A percentile compares a stretch with the other conserved stretches of the same genome.
Evolutionary conservation across 2,797 vertebrate genomes (phyloP).

Genomic region (Pangasius mekongensis): DNA sequence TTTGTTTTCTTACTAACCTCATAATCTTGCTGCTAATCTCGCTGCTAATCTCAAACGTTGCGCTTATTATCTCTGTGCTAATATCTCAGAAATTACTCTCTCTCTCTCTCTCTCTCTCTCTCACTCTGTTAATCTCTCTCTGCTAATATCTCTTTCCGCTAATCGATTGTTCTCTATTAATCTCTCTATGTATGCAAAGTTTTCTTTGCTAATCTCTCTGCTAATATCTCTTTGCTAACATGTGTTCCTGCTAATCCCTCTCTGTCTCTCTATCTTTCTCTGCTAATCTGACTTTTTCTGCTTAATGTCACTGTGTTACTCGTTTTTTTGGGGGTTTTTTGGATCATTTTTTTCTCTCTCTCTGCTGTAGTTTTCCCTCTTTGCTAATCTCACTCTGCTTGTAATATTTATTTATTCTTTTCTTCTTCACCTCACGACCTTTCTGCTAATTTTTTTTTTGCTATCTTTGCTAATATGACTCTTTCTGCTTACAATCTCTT

Average conservation of each 20-base stretch:
- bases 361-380: neutral
- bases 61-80: neutral
- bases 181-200: neutral
- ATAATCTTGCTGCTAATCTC: neutral
- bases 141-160: neutral
- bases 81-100: neutral
- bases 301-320: neutral
- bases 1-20: neutral
- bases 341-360: neutral
- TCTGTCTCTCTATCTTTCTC: neutral
- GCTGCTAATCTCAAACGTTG: neutral
- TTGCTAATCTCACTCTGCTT: neutral
- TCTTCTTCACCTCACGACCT: neutral
- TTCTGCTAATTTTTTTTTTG: neutral
- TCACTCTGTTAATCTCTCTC: neutral
- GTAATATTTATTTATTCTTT: neutral
- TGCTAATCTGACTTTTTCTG: neutral
- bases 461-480: neutral
- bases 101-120: neutral
- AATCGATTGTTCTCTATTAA: neutral
- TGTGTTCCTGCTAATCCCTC: neutral
- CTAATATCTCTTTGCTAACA: neutral
- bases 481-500: neutral
- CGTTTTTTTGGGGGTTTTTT: neutral
- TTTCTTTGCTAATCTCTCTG: neutral